These are phyloP conservation scores for Calcarius lapponicus DNA, from an alignment of 2,797 vertebrate genomes.

Conservation along the genomic window DNA sequence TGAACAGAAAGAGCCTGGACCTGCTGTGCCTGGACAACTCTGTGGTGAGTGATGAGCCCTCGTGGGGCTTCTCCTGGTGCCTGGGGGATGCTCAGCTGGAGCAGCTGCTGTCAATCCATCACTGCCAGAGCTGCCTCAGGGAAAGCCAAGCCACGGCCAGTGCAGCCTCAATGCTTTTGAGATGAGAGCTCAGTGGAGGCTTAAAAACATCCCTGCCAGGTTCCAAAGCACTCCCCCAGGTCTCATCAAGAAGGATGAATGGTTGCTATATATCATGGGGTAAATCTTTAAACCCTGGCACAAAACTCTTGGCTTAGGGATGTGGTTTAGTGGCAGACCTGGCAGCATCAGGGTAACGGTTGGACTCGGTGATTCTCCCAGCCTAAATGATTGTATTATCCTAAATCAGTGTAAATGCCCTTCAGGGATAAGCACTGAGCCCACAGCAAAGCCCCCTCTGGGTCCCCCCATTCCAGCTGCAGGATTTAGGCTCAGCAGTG, in stretches of 20 bases:
- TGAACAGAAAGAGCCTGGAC: accelerated
- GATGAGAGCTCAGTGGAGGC: neutral
- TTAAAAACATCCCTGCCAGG: neutral
- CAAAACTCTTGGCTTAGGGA: neutral
- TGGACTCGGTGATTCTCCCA: neutral
- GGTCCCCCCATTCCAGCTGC: neutral
- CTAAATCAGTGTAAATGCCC: neutral
- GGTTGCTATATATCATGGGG: accelerated
- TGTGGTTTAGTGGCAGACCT: neutral
- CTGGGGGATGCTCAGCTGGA: neutral
- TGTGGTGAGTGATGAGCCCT: neutral
- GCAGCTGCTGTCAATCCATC: neutral
- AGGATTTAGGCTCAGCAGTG: neutral
- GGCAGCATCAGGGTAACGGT: neutral
- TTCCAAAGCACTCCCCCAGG: neutral
- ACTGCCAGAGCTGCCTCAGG: neutral
- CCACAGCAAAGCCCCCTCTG: neutral
- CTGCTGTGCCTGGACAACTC: neutral
- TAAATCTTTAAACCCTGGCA: neutral
- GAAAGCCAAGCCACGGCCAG: neutral
- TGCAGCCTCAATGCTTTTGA: neutral
- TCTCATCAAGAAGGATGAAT: neutral
- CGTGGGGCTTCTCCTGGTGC: accelerated
- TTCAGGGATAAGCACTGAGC: neutral
- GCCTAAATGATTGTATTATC: neutral